Evolutionary conservation across 1,140 invertebrate genomes (phyloP).

Genomic region (Eulimnadia texana): DNA sequence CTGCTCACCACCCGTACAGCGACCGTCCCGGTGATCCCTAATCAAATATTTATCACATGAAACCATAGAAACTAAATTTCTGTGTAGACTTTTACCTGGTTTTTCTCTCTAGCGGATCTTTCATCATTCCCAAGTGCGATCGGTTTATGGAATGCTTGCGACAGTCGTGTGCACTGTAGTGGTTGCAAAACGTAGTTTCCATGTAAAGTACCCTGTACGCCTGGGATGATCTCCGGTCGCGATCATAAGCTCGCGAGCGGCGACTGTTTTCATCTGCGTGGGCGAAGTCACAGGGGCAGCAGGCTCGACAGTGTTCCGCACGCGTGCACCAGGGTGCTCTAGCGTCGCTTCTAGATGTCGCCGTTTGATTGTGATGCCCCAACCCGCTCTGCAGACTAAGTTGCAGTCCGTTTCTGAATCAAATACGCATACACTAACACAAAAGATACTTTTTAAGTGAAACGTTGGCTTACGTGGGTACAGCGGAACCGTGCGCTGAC

Average conservation of each 20-base stretch:
- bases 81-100: not conserved
- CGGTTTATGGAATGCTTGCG: not conserved
- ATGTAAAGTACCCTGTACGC: conserved; percentile 5
- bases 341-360: not conserved
- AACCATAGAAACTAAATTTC: not conserved
- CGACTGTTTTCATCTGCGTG: too few relatives aligned
- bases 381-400: too few relatives aligned
- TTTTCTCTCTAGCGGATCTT: not conserved
- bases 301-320: not conserved
- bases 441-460: too few relatives aligned
- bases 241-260: too few relatives aligned
- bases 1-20: conserved; percentile 32
- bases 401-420: too few relatives aligned
- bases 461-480: too few relatives aligned
- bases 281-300: too few relatives aligned
- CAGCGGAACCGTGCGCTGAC: not conserved
- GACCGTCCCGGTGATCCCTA: conserved; percentile 10
- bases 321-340: not conserved
- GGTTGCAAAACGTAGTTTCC: conserved; percentile 3
- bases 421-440: too few relatives aligned
- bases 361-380: too few relatives aligned
- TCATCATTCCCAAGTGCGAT: too few relatives aligned
- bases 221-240: not conserved
- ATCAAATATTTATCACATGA: too few relatives aligned
- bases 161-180: conserved; percentile 15